These are phyloP conservation scores for Micromys minutus DNA, from an alignment of 2,113 vertebrate genomes.

Conservation along the genomic window DNA sequence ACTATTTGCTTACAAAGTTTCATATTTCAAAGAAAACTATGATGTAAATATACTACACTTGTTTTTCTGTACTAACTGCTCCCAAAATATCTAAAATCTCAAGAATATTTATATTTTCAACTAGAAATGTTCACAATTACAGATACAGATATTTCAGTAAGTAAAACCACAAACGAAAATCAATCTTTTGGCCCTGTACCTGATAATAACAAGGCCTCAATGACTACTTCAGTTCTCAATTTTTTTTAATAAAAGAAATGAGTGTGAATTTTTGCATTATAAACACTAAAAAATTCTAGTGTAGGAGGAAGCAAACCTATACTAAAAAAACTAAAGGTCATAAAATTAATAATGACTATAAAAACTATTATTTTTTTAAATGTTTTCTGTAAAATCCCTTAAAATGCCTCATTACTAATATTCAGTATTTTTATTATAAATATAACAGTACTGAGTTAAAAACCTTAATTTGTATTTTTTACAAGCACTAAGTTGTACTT, in stretches of 20 bases:
- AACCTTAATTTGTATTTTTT: slow-evolving; percentile 37
- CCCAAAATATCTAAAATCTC: slow-evolving; percentile 52
- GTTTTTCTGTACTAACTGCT: slow-evolving; percentile 10
- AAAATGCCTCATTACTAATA: slow-evolving; percentile 21
- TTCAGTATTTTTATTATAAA: not conserved
- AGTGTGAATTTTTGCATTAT: slow-evolving; percentile 31
- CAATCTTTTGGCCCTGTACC: not conserved
- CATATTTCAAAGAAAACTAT: slow-evolving; percentile 49
- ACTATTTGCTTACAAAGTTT: slow-evolving; percentile 25
- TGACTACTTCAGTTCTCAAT: slow-evolving; percentile 52
- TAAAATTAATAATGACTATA: slow-evolving; percentile 42
- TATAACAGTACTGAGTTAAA: not conserved
- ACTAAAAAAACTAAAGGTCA: slow-evolving; percentile 25
- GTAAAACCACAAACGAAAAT: slow-evolving; percentile 19
- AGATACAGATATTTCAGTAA: slow-evolving; percentile 28
- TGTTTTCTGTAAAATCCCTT: slow-evolving; percentile 39
- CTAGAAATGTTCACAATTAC: not conserved
- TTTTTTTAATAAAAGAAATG: slow-evolving; percentile 36
- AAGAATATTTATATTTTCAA: slow-evolving; percentile 45
- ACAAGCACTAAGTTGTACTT: slow-evolving; percentile 23
- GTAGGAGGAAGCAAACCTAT: not conserved
- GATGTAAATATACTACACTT: not conserved
- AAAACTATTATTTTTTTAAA: slow-evolving; percentile 30
- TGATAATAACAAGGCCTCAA: slow-evolving; percentile 38
- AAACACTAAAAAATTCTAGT: slow-evolving; percentile 20